Evolutionary conservation across 2,797 vertebrate species (phyloP), one percentile per base, ranked within the genome.

Genomic region (Trematomus bernacchii): DNA sequence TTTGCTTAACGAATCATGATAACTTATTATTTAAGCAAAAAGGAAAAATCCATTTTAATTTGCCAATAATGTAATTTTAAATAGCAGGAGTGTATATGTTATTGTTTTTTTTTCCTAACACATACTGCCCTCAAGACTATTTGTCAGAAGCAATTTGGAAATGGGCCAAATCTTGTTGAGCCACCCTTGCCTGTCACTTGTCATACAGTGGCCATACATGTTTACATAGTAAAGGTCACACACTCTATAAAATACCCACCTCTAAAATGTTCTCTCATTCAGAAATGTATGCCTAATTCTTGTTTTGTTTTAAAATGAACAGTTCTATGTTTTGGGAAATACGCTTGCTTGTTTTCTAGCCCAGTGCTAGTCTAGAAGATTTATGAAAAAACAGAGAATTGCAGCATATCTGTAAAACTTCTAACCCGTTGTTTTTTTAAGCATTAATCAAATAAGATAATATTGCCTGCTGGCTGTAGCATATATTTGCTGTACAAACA

Each of bases 91-190:
- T 43, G 60, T 14, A n/a, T 43, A 65, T 59, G 51, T 50, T 27
- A 55, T 30, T 63, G 30, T 3, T 78, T 23, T 55, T 48, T 40
- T 66, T 80, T 72, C 62, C 9, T n/a, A 63, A 53, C 21, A n/a
- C 42, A 27, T 33, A 5, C 18, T 0, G 2, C 11, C 11, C 3
- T 69, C 4, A 3, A 58, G 55, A 12, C 48, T 44, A 14, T 54
- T 77, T 73, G 11, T 64, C 37, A 53, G 52, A 71, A 67, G 37
- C 33, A 68, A 77, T 76, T 66, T 72, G 73, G 63, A 70, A 3
- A 47, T n/a, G 37, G 42, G 44, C 47, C 66, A 69, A 63, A 30
- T 37, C 10, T 43, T 23, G 54, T 66, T 74, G 65, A 75, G n/a
- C 19, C 50, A 50, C 58, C 53, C 15, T 55, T 11, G 16, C 61